phyloP scores from a whole-genome alignment of 2,797 vertebrate species.

The Neopelma chrysocephalum region DNA sequence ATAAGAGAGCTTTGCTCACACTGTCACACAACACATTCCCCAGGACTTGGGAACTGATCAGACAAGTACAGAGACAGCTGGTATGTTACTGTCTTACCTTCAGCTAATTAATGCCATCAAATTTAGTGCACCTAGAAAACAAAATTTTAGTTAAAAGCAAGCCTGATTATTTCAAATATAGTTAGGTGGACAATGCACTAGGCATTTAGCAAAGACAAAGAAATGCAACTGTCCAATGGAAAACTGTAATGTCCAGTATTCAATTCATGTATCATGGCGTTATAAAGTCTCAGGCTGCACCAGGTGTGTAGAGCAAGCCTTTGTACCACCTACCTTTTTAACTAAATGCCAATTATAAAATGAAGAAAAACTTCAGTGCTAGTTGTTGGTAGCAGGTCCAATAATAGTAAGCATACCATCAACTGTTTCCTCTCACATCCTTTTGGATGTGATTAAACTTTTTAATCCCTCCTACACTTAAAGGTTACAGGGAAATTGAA shows the following conservation, averaged over 20 bases:
- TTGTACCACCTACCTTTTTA: background rate
- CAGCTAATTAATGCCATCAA: background rate
- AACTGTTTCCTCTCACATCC: background rate
- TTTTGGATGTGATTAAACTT: background rate
- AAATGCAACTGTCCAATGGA: background rate
- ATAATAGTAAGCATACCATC: background rate
- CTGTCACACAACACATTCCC: background rate
- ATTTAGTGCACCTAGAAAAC: background rate
- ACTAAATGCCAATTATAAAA: background rate
- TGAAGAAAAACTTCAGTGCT: background rate
- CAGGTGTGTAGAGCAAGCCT: background rate
- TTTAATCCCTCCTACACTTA: background rate
- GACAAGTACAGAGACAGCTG: background rate
- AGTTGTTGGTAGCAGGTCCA: background rate
- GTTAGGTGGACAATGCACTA: rapidly evolving
- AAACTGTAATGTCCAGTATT: background rate
- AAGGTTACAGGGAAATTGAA: background rate
- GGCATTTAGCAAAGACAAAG: background rate
- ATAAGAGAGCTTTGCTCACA: background rate
- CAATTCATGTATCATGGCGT: background rate
- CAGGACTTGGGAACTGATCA: background rate
- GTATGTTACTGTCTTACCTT: background rate
- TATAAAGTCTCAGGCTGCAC: background rate
- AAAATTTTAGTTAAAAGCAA: background rate
- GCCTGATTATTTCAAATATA: background rate